phyloP scores from a whole-genome alignment of 2,113 vertebrate species.

The Mionectes macconnelli region DNA sequence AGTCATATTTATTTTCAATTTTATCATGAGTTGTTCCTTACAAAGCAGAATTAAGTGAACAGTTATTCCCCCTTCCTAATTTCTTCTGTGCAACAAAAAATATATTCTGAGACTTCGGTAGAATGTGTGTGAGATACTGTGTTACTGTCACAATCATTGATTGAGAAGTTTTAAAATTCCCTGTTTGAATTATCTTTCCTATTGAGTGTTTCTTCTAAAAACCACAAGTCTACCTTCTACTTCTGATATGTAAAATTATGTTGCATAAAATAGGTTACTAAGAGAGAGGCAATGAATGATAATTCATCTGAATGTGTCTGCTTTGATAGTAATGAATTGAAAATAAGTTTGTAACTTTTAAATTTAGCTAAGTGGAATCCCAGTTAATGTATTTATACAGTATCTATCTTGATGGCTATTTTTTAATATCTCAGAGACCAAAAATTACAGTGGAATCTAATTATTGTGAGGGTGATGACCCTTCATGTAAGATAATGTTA shows the following conservation, averaged over 20 bases:
- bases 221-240: neutral
- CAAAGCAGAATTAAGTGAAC: neutral
- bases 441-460: neutral
- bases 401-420: neutral
- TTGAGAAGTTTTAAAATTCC: neutral
- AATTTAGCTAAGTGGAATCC: neutral
- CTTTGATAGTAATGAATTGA: neutral
- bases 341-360: slow-evolving; percentile 20
- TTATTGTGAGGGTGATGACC: neutral
- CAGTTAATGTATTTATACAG: neutral
- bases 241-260: neutral
- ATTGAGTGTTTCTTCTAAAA: neutral
- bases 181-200: neutral
- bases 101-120: neutral
- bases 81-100: neutral
- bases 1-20: neutral
- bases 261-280: neutral
- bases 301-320: neutral
- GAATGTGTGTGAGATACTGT: neutral
- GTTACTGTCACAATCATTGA: neutral
- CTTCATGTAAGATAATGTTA: neutral
- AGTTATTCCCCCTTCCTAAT: neutral
- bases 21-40: neutral
- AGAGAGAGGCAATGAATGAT: neutral
- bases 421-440: neutral